phyloP scores from a whole-genome alignment of 2,797 vertebrate species.

The Cuculus canorus region DNA sequence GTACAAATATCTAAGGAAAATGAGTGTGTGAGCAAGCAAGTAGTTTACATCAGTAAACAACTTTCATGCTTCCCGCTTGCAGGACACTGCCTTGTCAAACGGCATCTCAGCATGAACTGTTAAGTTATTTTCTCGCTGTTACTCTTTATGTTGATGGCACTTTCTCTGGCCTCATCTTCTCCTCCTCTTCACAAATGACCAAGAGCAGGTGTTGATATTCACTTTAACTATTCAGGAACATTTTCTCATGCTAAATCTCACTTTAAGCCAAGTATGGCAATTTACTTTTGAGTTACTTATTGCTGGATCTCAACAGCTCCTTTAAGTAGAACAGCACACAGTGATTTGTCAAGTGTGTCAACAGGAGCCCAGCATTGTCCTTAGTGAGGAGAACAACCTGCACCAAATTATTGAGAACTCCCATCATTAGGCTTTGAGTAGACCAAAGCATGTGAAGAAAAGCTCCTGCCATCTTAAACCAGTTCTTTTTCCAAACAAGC shows the following conservation, averaged over 20 bases:
- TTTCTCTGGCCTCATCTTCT: neutral
- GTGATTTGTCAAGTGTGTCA: neutral
- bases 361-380: neutral
- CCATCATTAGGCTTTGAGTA: neutral
- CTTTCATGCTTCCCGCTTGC: neutral
- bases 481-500: neutral
- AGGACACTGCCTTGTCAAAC: neutral
- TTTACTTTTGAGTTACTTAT: constrained; percentile 15
- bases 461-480: neutral
- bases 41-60: neutral
- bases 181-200: neutral
- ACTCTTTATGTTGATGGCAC: neutral
- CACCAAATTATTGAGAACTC: neutral
- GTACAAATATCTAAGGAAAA: neutral
- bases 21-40: neutral
- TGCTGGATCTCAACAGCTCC: constrained; percentile 29
- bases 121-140: neutral
- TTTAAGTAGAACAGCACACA: constrained; percentile 4
- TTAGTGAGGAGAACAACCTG: neutral
- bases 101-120: neutral
- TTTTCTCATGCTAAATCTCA: constrained; percentile 6
- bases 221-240: constrained; percentile 8
- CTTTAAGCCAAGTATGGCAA: constrained; percentile 9
- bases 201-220: neutral
- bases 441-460: neutral